A percentile compares a stretch with the other conserved stretches of the same genome.
phyloP scores from a whole-genome alignment of 2,797 vertebrate genomes.

The Epinephelus malabaricus region DNA sequence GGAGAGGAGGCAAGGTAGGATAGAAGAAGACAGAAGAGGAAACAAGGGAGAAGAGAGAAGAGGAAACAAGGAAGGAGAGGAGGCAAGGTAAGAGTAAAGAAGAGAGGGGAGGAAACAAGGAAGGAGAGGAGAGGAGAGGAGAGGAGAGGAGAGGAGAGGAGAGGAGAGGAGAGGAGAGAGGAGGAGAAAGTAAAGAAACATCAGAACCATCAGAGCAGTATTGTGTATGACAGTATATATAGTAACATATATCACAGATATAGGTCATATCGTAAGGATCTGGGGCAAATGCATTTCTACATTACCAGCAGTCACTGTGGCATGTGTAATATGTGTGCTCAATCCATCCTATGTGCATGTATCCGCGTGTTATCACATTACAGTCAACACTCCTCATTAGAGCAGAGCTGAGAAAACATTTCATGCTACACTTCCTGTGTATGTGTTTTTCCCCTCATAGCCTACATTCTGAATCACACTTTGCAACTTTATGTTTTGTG shows the following conservation, averaged over 20 bases:
- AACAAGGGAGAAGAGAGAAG: background rate
- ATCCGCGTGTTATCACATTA: slow-evolving; percentile 40
- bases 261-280: slow-evolving; percentile 55
- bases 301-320: slow-evolving; percentile 52
- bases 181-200: background rate
- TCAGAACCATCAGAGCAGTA: background rate
- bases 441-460: background rate
- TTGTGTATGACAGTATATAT: background rate
- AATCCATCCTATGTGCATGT: slow-evolving; percentile 47
- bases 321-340: slow-evolving; percentile 60
- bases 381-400: slow-evolving; percentile 35
- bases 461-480: background rate
- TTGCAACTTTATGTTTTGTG: background rate
- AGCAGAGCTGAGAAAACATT: slow-evolving; percentile 35
- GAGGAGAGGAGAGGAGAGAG: slow-evolving; percentile 7
- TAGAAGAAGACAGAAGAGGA: no score
- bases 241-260: slow-evolving; percentile 15
- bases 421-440: slow-evolving; percentile 11
- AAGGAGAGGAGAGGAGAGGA: background rate
- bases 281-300: slow-evolving; percentile 59
- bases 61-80: background rate
- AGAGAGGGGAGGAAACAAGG: no score
- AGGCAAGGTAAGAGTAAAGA: background rate
- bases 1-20: background rate
- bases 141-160: background rate